Evolutionary conservation across 2,797 vertebrate genomes (phyloP).

Genomic region (Myotis findleyi): DNA sequence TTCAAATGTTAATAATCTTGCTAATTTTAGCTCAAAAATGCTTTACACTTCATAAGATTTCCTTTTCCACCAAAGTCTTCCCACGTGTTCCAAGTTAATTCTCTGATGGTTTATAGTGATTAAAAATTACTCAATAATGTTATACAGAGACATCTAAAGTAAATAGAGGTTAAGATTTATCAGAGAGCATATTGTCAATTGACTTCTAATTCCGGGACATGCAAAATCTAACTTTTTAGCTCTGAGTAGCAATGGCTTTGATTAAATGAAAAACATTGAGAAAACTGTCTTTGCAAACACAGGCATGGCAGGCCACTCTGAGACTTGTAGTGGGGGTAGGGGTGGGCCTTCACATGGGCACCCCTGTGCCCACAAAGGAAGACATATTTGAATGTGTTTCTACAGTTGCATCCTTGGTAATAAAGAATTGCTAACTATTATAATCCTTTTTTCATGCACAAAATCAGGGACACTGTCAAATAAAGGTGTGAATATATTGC

Average conservation of each 20-base stretch:
- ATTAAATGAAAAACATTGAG: neutral
- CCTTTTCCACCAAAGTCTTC: neutral
- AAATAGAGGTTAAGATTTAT: neutral
- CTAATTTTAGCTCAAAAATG: conserved; percentile 56
- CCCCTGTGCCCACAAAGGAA: neutral
- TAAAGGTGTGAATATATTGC: too few relatives aligned
- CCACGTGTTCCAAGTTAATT: neutral
- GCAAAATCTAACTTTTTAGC: neutral
- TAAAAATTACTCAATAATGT: conserved; percentile 12
- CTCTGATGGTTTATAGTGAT: neutral
- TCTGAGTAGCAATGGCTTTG: neutral
- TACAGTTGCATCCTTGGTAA: neutral
- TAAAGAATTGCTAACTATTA: neutral
- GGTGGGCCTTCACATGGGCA: rapidly evolving
- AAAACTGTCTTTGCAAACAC: neutral
- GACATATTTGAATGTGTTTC: neutral
- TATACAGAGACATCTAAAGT: neutral
- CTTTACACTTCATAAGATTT: conserved; percentile 46
- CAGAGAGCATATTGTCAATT: neutral
- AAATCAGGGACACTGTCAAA: neutral
- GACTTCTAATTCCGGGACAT: neutral
- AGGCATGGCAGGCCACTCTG: neutral
- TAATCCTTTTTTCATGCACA: neutral
- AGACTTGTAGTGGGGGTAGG: neutral
- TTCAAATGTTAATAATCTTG: conserved; percentile 12